A percentile compares a stretch with the other conserved stretches of the same genome.
Evolutionary conservation across 2,113 vertebrate species (phyloP).

Genomic region (Brevimyrus niger): DNA sequence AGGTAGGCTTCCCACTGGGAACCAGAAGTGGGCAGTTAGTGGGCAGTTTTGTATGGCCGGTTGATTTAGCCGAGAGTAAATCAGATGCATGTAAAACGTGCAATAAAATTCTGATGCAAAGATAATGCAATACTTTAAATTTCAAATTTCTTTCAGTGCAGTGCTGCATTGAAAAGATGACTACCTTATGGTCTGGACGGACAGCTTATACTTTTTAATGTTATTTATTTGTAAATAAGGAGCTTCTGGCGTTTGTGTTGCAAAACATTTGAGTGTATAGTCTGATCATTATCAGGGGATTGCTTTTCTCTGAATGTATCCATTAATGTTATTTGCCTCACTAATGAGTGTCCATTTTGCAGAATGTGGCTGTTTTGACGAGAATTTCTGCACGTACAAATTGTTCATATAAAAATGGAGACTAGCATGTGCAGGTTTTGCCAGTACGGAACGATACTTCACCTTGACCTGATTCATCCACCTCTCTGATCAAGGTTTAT

Average conservation of each 20-base stretch:
- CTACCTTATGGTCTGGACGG: background rate
- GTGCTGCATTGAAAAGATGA: background rate
- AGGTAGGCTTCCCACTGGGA: background rate
- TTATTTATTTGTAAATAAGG: background rate
- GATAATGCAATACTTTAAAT: background rate
- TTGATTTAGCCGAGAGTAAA: background rate
- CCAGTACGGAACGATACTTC: background rate
- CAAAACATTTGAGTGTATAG: background rate
- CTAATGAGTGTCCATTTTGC: background rate
- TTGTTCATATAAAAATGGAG: background rate
- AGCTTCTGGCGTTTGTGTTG: background rate
- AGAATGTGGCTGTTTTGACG: background rate
- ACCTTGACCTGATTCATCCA: background rate
- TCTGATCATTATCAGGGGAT: background rate
- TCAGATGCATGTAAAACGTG: background rate
- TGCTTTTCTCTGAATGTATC: background rate
- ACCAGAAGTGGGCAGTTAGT: background rate
- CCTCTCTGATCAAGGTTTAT: background rate
- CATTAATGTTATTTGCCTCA: background rate
- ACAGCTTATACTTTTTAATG: background rate
- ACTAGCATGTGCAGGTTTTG: background rate
- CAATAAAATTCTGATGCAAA: background rate
- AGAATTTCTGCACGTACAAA: background rate
- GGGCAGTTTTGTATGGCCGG: background rate
- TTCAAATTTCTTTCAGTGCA: background rate